These are phyloP conservation scores for Halcyon leucocephala DNA, from an alignment of 2,797 vertebrate genomes.

Conservation along the genomic window DNA sequence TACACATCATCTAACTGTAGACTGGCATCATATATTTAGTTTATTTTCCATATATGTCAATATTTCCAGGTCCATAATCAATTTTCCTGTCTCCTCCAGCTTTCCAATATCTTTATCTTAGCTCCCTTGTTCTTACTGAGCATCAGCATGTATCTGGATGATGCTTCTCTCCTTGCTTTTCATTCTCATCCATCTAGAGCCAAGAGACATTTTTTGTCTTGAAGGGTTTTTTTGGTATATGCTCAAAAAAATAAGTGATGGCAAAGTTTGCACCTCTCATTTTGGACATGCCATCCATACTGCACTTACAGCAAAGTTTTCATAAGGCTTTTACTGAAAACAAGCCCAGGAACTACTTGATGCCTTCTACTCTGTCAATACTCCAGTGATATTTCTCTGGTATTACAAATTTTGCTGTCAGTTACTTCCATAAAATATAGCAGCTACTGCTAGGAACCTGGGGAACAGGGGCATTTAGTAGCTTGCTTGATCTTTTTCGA, in stretches of 20 bases:
- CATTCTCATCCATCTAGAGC: neutral
- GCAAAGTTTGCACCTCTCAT: neutral
- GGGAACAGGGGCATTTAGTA: neutral
- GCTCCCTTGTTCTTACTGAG: neutral
- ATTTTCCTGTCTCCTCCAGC: neutral
- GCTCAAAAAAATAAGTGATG: neutral
- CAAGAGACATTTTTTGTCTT: neutral
- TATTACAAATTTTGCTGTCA: neutral
- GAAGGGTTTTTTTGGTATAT: neutral
- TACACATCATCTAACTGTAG: neutral
- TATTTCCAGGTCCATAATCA: neutral
- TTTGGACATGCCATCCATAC: neutral
- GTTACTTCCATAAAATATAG: neutral
- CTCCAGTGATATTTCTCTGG: fast-evolving
- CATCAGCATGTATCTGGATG: neutral
- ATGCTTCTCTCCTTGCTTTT: neutral
- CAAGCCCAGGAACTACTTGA: neutral
- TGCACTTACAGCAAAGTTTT: neutral
- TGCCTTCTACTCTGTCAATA: neutral
- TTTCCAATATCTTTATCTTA: neutral
- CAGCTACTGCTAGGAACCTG: neutral
- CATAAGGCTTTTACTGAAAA: neutral
- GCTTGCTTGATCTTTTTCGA: neutral
- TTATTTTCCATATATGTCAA: neutral
- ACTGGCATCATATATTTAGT: neutral